phyloP scores from a whole-genome alignment of 2,888 invertebrate genomes.

The Pollenia angustigena region DNA sequence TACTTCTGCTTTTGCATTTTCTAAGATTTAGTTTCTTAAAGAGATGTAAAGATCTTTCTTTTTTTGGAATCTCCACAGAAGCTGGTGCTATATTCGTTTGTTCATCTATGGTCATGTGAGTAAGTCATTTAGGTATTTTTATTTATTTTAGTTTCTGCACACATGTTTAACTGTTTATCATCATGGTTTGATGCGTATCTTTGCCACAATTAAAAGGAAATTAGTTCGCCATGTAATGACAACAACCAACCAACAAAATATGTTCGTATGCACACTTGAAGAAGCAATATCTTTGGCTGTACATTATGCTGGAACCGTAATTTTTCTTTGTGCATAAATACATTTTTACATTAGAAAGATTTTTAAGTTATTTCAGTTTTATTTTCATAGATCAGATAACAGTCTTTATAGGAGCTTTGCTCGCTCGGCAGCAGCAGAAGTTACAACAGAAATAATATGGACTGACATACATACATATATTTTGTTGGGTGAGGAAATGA shows the following conservation, averaged over 20 bases:
- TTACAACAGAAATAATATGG: not conserved
- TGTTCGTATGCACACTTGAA: slow-evolving; percentile 35
- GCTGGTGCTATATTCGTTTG: slow-evolving; percentile 34
- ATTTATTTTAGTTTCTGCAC: slow-evolving; percentile 51
- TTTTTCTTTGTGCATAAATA: slow-evolving; percentile 48
- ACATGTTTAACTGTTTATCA: slow-evolving; percentile 69
- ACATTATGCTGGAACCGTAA: slow-evolving; percentile 45
- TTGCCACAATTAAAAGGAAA: slow-evolving; percentile 73
- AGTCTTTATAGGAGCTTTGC: slow-evolving; percentile 38
- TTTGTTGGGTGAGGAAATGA: slow-evolving; percentile 48
- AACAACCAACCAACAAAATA: slow-evolving; percentile 44
- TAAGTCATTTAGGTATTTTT: slow-evolving; percentile 46
- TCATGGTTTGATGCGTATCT: slow-evolving; percentile 72
- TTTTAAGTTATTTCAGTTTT: slow-evolving; percentile 50
- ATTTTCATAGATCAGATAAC: slow-evolving; percentile 64
- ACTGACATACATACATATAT: not conserved
- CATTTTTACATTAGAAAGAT: slow-evolving; percentile 21
- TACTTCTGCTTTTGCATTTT: slow-evolving; percentile 53
- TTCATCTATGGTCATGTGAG: slow-evolving; percentile 54
- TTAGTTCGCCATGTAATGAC: slow-evolving; percentile 69
- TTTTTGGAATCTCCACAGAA: slow-evolving; percentile 49
- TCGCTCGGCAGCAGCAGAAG: slow-evolving; percentile 21
- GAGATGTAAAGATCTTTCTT: slow-evolving; percentile 41
- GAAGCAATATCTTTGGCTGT: slow-evolving; percentile 49
- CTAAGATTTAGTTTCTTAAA: slow-evolving; percentile 49